Evolutionary conservation across 2,888 invertebrate species (phyloP), one percentile per base, ranked within the genome.

Genomic region (Athrips mouffetella): DNA sequence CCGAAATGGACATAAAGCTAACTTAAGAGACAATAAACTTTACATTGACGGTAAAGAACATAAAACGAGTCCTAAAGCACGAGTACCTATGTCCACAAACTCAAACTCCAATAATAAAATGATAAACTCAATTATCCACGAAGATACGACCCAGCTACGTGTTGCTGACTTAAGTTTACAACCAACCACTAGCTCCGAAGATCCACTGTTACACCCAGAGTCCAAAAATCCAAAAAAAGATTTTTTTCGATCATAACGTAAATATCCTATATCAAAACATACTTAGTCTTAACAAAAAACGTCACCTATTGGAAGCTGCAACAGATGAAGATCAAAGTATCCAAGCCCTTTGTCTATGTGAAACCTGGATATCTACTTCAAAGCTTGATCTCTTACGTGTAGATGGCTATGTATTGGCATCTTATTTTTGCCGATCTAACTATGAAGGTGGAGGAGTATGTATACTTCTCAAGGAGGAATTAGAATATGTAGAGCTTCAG

Each of bases 371-470:
- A 25, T 30, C 48, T 0, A 16, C 11, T 7, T 21, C 20, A 29
- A 55, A 53, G 45, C 10, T 45, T 0, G 13, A 49, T 21, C 8
- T 48, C 6, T 10, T 55, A 4, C 49, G 50, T 10, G 20, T 53
- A 13, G 44, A 39, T 6, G 47, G 49, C 4, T 54, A 53, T 21
- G 40, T 15, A 0, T 1, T 52, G 10, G 49, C 45, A 3, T 15
- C 53, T 4, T 48, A 25, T 2, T 57, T 25, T 16, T 52, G 55
- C 21, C 52, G 58, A 11, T 0, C 25, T 10, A 8, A 47, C 3
- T 47, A 47, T 5, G 47, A 13, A n/a, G 55, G 55, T 3, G 60
- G 57, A 2, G 60, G 57, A 1, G 54, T 55, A 5, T 52, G 54
- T 29, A 54, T 57, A 11, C 2, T 54, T 1, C 1, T 54, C 1